A percentile compares a stretch with the other conserved stretches of the same genome.
Evolutionary conservation across 2,797 vertebrate genomes (phyloP).

Genomic region (Heteromormyrus szaboi): DNA sequence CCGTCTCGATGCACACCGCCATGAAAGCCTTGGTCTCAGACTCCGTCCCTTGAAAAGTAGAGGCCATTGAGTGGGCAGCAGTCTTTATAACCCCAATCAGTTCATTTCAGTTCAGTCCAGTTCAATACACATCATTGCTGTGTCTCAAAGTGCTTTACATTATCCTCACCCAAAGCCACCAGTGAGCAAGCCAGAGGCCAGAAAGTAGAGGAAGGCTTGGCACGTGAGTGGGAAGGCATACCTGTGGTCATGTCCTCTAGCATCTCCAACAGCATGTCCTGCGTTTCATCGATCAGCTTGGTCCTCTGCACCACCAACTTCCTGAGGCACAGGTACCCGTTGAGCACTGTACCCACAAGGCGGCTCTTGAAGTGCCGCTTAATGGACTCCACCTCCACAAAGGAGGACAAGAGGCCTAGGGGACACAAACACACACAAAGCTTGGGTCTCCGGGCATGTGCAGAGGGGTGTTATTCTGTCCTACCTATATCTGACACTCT

Average conservation of each 20-base stretch:
- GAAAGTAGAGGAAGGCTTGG: background rate
- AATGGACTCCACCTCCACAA: conserved; percentile 97
- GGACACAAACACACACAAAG: conserved; percentile 1
- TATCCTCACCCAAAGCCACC: background rate
- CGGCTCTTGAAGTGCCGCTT: conserved; percentile 96
- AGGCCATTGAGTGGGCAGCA: background rate
- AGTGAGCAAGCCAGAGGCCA: background rate
- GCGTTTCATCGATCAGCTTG: conserved; percentile 95
- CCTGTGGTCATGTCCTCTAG: conserved; percentile 99
- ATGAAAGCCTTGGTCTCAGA: conserved; percentile 98
- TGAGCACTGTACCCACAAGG: conserved; percentile 93
- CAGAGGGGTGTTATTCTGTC: background rate
- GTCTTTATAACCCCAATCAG: background rate
- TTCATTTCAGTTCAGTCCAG: too few relatives aligned
- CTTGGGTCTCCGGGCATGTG: background rate
- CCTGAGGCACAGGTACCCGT: conserved; percentile 90
- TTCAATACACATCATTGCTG: background rate
- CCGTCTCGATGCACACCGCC: conserved; percentile 97
- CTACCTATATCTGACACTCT: background rate
- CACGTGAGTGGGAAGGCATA: conserved; percentile 34
- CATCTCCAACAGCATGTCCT: conserved; percentile 99
- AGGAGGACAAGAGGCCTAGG: conserved; percentile 88
- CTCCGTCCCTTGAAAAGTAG: conserved; percentile 74
- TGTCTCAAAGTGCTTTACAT: background rate
- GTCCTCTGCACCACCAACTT: conserved; percentile 96